A percentile compares a stretch with the other conserved stretches of the same genome.
phyloP scores from a whole-genome alignment of 2,113 vertebrate species.

The Antennarius striatus region DNA sequence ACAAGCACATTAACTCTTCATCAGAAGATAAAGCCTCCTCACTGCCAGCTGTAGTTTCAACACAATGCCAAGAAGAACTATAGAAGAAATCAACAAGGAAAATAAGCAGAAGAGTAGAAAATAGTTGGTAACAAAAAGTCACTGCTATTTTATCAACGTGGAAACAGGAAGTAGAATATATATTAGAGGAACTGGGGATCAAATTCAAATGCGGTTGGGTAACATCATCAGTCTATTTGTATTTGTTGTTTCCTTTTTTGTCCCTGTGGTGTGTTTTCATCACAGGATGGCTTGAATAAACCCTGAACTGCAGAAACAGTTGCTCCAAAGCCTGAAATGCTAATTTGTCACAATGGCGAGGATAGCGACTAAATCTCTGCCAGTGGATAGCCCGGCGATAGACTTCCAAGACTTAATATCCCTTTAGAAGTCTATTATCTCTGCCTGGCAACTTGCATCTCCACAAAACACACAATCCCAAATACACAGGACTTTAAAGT shows the following conservation, averaged over 20 bases:
- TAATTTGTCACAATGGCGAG: conserved; percentile 58
- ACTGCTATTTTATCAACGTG: conserved; percentile 3
- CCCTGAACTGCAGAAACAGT: conserved; percentile 47
- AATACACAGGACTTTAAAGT: conserved; percentile 39
- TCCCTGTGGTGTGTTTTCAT: conserved; percentile 31
- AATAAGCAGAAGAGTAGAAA: conserved; percentile 13
- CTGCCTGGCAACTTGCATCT: conserved; percentile 62
- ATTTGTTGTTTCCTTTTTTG: conserved; percentile 45
- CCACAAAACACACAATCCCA: conserved; percentile 46
- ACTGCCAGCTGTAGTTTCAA: conserved; percentile 61
- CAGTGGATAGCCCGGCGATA: conserved; percentile 51
- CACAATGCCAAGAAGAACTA: conserved; percentile 43
- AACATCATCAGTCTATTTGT: conserved; percentile 18
- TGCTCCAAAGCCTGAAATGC: conserved; percentile 53
- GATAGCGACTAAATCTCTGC: conserved; percentile 58
- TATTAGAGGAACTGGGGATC: conserved; percentile 31
- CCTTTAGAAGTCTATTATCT: conserved; percentile 73
- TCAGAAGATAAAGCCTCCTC: conserved; percentile 65
- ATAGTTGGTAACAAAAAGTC: conserved; percentile 2
- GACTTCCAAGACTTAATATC: conserved; percentile 66
- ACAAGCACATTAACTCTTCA: conserved; percentile 69
- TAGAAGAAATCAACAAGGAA: conserved; percentile 39
- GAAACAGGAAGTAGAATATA: conserved; percentile 43
- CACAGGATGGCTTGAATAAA: conserved; percentile 44
- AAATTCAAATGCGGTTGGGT: conserved; percentile 46